phyloP scores from a whole-genome alignment of 2,113 vertebrate genomes.

The Enhydra lutris region DNA sequence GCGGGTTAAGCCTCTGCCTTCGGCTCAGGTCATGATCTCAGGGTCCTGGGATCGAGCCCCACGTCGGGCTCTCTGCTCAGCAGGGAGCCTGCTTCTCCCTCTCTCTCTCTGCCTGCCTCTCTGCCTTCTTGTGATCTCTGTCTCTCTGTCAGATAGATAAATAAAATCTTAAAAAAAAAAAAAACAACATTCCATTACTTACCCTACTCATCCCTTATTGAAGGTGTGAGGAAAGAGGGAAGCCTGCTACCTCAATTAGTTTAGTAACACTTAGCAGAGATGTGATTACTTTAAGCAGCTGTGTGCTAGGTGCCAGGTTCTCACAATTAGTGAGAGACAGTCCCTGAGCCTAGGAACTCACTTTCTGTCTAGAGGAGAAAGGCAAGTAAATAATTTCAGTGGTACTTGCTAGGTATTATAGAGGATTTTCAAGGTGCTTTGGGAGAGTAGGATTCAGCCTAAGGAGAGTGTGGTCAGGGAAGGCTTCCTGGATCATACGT shows the following conservation, averaged over 20 bases:
- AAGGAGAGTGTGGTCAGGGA: background rate
- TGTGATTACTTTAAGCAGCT: background rate
- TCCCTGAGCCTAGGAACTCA: background rate
- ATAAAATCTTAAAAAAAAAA: too few species aligned
- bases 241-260: background rate
- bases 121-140: too few species aligned
- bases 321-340: background rate
- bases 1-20: too few species aligned
- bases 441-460: background rate
- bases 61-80: too few species aligned
- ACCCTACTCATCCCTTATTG: background rate
- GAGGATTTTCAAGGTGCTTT: background rate
- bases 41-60: too few species aligned
- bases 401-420: background rate
- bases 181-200: background rate
- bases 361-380: background rate
- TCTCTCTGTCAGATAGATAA: too few species aligned
- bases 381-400: background rate
- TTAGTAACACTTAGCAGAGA: background rate
- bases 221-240: background rate
- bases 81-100: too few species aligned
- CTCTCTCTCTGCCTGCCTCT: too few species aligned
- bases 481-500: background rate
- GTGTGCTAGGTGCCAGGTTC: background rate
- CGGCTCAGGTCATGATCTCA: too few species aligned